Base-by-base conservation (phyloP, 1,140 invertebrate genomes). In the Teleogryllus occipitalis region DNA sequence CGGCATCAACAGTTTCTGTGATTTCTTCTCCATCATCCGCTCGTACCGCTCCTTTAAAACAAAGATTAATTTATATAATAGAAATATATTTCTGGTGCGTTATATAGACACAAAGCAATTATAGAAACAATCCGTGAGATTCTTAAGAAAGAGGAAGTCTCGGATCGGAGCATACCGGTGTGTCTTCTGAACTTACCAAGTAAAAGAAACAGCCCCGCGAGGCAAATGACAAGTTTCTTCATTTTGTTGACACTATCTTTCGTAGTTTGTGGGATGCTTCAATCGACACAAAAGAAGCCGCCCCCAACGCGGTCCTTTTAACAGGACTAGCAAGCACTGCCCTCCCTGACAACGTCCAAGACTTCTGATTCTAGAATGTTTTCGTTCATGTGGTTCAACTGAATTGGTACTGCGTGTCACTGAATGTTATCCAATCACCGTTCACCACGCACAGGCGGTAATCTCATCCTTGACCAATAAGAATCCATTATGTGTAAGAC, bases 1-100 rank as follows among this genome's bases (percentile, higher is more conserved):
- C 92, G 72, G 89, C 83, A 74, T 96, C 93, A 39, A 96, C 90
- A 21, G 84, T 89, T 83, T 88, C 87, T 7, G 85, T 85, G 14
- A 85, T 88, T 78, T 87, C 85, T 8, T 86, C 85, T n/a, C 83
- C 85, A 27, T 84, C 84, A 77, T 82, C 65, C 10, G 85, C 83
- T 80, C 86, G 84, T 54, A 85, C 84, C 8, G 84, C 7, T 85
- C 87, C 82, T 85, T 77, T 0, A 82, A 84, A 80, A 84, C 82
- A 81, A 85, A 84, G 84, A 75, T 73, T 75, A 47, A 21, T 75
- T 72, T 76, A 79, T 8, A 82, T 81, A 81, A 81, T 18, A 77
- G 80, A 77, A 47, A 48, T 65, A 74, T 73, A 81, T 76, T 54
- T 77, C 15, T 81, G 8, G 27, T 39, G 27, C 27, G 27, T 39